Evolutionary conservation across 2,888 invertebrate species (phyloP), one percentile per base, ranked within the genome.

Genomic region (Perdita meconis): DNA sequence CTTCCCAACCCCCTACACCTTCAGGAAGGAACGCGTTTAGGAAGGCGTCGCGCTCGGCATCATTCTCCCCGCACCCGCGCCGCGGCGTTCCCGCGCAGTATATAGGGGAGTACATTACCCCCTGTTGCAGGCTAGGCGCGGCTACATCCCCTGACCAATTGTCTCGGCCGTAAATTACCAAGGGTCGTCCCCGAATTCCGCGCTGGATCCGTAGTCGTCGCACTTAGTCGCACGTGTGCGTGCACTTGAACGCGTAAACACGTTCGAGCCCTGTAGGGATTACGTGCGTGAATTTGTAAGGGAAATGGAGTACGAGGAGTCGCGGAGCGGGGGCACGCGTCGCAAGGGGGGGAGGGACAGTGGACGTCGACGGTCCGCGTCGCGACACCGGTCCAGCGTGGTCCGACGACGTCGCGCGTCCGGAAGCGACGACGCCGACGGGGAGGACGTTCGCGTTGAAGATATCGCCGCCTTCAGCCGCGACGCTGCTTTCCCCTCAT

Each of bases 151-250:
- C 72, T 68, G 79, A 83, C 83, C 83, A 83, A 83, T 83, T 83
- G 83, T 83, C 78, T 71, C 70, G 72, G 68, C 50, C 78, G 81
- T 83, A 83, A 83, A 83, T 83, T 83, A 81, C 83, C 60, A 65
- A 73, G 83, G 73, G 72, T 67, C 65, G 70, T 66, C 83, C 82
- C 77, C 77, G 70, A 83, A 83, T 83, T 83, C 78, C 78, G 56
- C 50, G 55, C 66, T 50, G 74, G 63, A 73, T 80, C 73, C 82
- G 71, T 65, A 77, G 77, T 77, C 66, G 78, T 74, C 69, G 76
- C 76, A 79, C 79, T 83, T 83, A 74, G 71, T 57, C 65, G 76
- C 83, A 83, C 83, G 81, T 83, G 83, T 76, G 80, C 81, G 78
- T 83, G 68, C 81, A 76, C 70, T 73, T 67, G 79, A 68, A 69